Evolutionary conservation across 2,888 invertebrate species (phyloP).

Genomic region (Melieria crassipennis): DNA sequence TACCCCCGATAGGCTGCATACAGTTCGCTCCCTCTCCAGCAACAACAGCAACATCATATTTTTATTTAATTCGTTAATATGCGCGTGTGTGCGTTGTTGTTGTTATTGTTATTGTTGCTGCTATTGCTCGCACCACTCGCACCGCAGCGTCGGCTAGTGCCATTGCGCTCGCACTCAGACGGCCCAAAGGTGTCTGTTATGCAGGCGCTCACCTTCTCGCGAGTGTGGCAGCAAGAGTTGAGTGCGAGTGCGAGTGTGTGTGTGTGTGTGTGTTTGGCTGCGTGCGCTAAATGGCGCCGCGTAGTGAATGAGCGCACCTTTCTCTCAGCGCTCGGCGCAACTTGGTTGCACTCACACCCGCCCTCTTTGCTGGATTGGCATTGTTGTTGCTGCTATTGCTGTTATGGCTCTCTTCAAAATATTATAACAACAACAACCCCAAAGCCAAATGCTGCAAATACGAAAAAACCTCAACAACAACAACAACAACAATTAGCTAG

Average conservation of each 20-base stretch:
- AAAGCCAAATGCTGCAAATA: not conserved
- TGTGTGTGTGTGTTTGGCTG: too few relatives aligned
- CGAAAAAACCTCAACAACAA: not conserved
- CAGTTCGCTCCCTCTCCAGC: not conserved
- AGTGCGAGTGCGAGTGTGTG: too few relatives aligned
- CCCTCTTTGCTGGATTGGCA: slow-evolving; percentile 14
- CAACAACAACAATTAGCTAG: not conserved
- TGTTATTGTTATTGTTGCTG: slow-evolving; percentile 7
- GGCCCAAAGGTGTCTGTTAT: slow-evolving; percentile 11
- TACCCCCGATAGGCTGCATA: not conserved
- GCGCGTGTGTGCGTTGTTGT: not conserved
- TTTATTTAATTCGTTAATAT: slow-evolving; percentile 18
- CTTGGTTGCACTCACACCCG: slow-evolving; percentile 30
- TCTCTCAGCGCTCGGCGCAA: not conserved
- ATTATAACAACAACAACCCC: not conserved
- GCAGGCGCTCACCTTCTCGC: slow-evolving; percentile 18
- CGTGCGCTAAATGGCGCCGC: too few relatives aligned
- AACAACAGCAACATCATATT: slow-evolving; percentile 19
- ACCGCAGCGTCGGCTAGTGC: not conserved
- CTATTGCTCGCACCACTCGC: not conserved
- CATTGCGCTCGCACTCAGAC: slow-evolving; percentile 1
- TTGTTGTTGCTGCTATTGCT: not conserved
- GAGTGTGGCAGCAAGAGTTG: too few relatives aligned
- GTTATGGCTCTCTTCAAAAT: slow-evolving; percentile 21
- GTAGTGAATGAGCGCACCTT: too few relatives aligned